phyloP scores from a whole-genome alignment of 1,140 invertebrate genomes.

The Eufriesea mexicana region DNA sequence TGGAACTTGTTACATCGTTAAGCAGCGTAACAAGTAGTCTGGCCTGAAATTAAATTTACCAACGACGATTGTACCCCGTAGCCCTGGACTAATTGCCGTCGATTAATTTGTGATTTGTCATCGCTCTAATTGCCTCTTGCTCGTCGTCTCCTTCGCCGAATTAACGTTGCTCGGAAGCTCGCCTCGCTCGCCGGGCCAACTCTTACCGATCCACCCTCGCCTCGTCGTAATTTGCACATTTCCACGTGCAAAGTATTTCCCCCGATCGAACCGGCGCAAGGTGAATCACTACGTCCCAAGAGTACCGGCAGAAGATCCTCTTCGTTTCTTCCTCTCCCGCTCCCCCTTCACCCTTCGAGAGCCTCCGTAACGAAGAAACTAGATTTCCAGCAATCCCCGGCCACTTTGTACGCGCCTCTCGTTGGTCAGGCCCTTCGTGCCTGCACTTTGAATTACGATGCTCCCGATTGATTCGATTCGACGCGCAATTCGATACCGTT shows the following conservation, averaged over 20 bases:
- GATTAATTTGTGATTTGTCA: conserved; percentile 57
- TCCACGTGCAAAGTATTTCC: conserved; percentile 5
- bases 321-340: background rate
- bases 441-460: conserved; percentile 58
- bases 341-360: background rate
- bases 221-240: conserved; percentile 22
- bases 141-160: conserved; percentile 14
- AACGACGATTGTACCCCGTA: conserved; percentile 42
- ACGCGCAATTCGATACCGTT: conserved; percentile 53
- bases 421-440: conserved; percentile 5
- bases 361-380: conserved; percentile 62
- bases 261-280: conserved; percentile 12
- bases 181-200: background rate
- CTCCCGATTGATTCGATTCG: conserved; percentile 65
- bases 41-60: conserved; percentile 63
- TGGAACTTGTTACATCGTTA: conserved; percentile 66
- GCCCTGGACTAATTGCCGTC: conserved; percentile 35
- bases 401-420: conserved; percentile 42
- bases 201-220: background rate
- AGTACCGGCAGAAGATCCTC: background rate
- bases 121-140: conserved; percentile 54
- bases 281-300: conserved; percentile 49
- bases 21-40: conserved; percentile 65
- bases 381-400: conserved; percentile 47
- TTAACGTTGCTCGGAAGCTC: background rate